These are phyloP conservation scores for Noturus placidus DNA, from an alignment of 2,113 vertebrate genomes.

Conservation along the genomic window DNA sequence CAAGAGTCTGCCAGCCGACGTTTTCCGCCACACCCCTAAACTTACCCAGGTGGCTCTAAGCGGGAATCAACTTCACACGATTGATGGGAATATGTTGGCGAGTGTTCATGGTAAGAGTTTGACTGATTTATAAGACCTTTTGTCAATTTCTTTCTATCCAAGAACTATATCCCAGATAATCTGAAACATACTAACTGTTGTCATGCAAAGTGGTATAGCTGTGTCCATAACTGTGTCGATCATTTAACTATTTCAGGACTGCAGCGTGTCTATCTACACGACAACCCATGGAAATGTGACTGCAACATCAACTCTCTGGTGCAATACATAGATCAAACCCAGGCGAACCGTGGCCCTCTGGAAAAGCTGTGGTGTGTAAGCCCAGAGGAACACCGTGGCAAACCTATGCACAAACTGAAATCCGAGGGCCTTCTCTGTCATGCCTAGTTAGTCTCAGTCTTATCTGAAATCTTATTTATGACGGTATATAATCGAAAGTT, in stretches of 20 bases:
- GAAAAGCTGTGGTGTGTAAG: constrained; percentile 58
- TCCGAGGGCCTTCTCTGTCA: constrained; percentile 56
- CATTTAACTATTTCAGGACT: constrained; percentile 58
- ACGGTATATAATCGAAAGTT: constrained; percentile 52
- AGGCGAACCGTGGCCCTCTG: constrained; percentile 56
- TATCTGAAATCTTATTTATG: constrained; percentile 7
- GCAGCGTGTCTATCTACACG: constrained; percentile 69
- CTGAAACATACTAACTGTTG: not conserved
- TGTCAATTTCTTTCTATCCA: not conserved
- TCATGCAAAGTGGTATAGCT: not conserved
- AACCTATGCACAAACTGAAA: constrained; percentile 62
- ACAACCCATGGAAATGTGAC: constrained; percentile 75
- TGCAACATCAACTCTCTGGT: constrained; percentile 68
- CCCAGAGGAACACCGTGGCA: constrained; percentile 63
- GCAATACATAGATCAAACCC: constrained; percentile 64
- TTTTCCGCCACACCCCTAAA: constrained; percentile 66
- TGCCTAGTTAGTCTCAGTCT: constrained; percentile 40
- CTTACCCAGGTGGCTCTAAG: constrained; percentile 73
- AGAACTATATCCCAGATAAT: not conserved
- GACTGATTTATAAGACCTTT: not conserved
- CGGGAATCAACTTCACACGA: constrained; percentile 71
- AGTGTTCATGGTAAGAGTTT: constrained; percentile 65
- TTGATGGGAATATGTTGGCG: constrained; percentile 67
- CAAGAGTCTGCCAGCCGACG: constrained; percentile 62
- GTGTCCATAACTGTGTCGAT: not conserved